Base-by-base conservation (phyloP, 2,797 vertebrate genomes). In the Cygnus olor region DNA sequence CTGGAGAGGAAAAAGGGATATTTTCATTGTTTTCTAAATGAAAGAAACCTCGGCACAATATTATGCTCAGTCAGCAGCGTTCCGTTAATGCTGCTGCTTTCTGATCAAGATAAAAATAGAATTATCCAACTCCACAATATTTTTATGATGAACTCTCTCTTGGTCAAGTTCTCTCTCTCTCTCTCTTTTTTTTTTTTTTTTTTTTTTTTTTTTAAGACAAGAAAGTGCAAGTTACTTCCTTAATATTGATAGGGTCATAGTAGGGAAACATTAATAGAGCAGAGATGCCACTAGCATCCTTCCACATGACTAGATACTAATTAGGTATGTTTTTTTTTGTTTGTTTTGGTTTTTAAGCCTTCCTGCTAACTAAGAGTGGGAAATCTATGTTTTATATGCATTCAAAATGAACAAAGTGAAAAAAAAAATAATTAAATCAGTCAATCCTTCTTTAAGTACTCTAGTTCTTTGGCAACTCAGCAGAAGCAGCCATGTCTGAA, bases 221-320 rank as follows among this genome's bases (percentile, higher is more conserved):
- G 63, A 68, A 90, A 83, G 19, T 79, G 69, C 19, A 91, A 85
- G 45, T 93, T 91, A 68, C 76, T 94, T 94, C 80, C 89, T 96
- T 95, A 94, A 89, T 89, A 97, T 64, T 88, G 91, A 95, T 91
- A 88, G 63, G 58, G 64, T 88, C 80, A 89, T 14, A 89, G 32
- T 63, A 88, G 40, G 11, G 34, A 95, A 97, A 90, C 11, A 80
- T 68, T 85, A 93, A 95, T 89, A 95, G 74, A 94, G 58, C 21
- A 90, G 84, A 94, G 73, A 89, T 92, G 44, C 79, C 78, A 92
- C 91, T 79, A 87, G 21, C 54, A 78, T 83, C 79, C 74, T 94
- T 96, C 73, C 77, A 94, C 79, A 86, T 80, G 85, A 90, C 47
- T 72, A 36, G 65, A 80, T 77, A 47, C 36, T 90, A 95, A 96